Base-by-base conservation (phyloP, 1,140 invertebrate genomes). In the Euwallacea similis region DNA sequence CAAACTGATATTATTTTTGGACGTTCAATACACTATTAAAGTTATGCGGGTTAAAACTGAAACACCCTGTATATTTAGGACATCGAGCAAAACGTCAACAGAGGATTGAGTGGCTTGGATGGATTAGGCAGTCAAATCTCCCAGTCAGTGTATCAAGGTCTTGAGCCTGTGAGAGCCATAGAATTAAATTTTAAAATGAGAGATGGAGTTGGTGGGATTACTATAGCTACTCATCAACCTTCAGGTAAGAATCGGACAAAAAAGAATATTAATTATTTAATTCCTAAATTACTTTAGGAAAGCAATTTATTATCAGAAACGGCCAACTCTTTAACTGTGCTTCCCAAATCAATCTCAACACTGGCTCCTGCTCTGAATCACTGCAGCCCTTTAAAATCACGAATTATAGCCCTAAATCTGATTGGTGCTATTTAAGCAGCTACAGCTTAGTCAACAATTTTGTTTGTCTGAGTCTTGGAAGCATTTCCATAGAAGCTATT, bases 151-250 rank as follows among this genome's bases (percentile, higher is more conserved):
- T 50, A 73, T 53, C 0, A 66, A 46, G 43, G 43, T 54, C 43
- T 73, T 10, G 68, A 73, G 13, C 72, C 72, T 44, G 72, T 73
- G 0, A 60, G 72, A 54, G 72, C 72, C 7, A 13, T 73, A 11
- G 67, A 65, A 62, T 11, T 73, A 0, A 70, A 62, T 11, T 43
- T 47, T 7, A 69, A 60, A 54, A 66, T 73, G 67, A 69, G 16
- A 42, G 53, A 70, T 63, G 72, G 72, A 21, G 59, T 73, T 8
- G 72, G 72, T 11, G 72, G 72, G 13, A 42, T 21, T 11, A 73
- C 72, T 9, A 60, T 73, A 42, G 65, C 42, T 16, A 73, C 63
- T 15, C 41, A 69, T 66, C 54, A 53, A 42, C 72, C 67, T 50
- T 13, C 42, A 61, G 67, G 68, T 70, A 50, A 64, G 11, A 50